phyloP scores from a whole-genome alignment of 2,797 vertebrate genomes.

The Chelon labrosus region DNA sequence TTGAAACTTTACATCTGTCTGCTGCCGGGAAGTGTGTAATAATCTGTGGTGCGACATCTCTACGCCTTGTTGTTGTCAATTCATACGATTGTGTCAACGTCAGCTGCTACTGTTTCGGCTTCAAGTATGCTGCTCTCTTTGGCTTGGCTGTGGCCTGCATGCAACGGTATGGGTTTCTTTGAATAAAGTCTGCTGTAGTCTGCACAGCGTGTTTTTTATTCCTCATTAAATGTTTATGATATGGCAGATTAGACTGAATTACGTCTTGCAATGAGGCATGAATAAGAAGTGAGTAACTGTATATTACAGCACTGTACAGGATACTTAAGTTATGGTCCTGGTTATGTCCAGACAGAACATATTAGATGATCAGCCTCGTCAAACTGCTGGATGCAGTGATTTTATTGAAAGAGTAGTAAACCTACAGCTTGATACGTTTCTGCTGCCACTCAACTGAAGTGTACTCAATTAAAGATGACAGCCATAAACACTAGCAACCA shows the following conservation, averaged over 20 bases:
- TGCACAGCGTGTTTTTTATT: constrained; percentile 2
- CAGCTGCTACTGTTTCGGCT: constrained; percentile 16
- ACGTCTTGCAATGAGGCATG: too few relatives aligned
- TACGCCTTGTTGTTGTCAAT: constrained; percentile 10
- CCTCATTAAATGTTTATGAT: not conserved
- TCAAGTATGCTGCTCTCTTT: constrained; percentile 19
- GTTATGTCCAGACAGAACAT: not conserved
- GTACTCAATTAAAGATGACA: constrained; percentile 50
- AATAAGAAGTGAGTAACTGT: too few relatives aligned
- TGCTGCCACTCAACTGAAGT: constrained; percentile 13
- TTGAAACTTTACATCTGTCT: not conserved
- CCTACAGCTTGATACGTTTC: not conserved
- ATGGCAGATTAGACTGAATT: not conserved
- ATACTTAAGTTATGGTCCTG: too few relatives aligned
- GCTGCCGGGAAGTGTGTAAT: constrained; percentile 9
- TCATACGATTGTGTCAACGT: constrained; percentile 17
- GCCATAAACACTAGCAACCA: not conserved
- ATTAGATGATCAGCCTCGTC: not conserved
- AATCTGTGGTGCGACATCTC: constrained; percentile 10
- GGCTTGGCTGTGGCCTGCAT: constrained; percentile 38
- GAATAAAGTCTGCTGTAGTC: constrained; percentile 51
- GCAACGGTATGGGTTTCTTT: constrained; percentile 18
- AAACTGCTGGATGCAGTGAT: not conserved
- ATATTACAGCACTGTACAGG: too few relatives aligned
- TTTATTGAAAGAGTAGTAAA: not conserved